Evolutionary conservation across 2,113 vertebrate genomes (phyloP).

Genomic region (Galbula dea): DNA sequence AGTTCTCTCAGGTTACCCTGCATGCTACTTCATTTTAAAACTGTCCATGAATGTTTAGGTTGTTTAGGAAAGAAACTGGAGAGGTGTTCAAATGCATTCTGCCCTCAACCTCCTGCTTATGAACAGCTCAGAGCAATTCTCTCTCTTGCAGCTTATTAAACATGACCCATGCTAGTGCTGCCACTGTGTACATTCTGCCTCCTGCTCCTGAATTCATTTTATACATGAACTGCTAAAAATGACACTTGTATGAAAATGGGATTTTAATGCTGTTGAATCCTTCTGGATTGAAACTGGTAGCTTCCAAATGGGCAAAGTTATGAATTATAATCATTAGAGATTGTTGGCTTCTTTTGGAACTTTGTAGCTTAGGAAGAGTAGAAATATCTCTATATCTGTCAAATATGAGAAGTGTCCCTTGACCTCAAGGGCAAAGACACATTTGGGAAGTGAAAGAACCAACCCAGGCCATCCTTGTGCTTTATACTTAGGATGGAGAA

Average conservation of each 20-base stretch:
- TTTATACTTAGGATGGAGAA: neutral
- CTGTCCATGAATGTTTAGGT: neutral
- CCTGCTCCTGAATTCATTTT: neutral
- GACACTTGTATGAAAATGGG: neutral
- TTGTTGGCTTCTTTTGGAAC: neutral
- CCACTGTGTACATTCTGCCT: neutral
- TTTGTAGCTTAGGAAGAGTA: neutral
- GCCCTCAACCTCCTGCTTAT: neutral
- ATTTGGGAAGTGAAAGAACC: neutral
- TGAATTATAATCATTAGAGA: neutral
- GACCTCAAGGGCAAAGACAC: neutral
- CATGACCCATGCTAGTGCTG: neutral
- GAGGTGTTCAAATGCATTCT: neutral
- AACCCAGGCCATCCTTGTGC: neutral
- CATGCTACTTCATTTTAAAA: neutral
- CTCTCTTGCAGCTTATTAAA: neutral
- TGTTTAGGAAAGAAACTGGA: neutral
- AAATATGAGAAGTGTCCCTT: neutral
- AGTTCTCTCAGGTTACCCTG: neutral
- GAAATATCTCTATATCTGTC: neutral
- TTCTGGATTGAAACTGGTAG: neutral
- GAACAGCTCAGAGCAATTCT: neutral
- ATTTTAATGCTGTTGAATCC: accelerated
- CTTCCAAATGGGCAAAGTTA: neutral
- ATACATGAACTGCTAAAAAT: neutral